Evolutionary conservation across 2,888 invertebrate genomes (phyloP).

Genomic region (Rotaria magnacalcarata): DNA sequence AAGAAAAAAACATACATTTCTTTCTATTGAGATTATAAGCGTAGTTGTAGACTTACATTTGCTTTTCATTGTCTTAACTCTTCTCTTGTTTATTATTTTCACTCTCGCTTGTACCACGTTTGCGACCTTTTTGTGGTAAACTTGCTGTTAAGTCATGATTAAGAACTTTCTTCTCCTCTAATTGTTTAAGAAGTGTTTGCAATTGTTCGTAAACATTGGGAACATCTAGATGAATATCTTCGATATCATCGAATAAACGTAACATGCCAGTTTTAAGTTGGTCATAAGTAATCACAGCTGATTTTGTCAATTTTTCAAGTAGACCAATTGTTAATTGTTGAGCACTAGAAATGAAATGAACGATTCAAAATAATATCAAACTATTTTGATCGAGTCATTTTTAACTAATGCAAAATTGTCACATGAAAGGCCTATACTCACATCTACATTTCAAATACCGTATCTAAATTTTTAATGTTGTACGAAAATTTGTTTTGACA

Average conservation of each 20-base stretch:
- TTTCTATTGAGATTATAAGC: not conserved
- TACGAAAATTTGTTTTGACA: too few species aligned
- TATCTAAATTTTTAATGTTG: too few species aligned
- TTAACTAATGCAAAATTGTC: too few species aligned
- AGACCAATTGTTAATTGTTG: slow-evolving; percentile 43
- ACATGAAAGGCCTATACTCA: too few species aligned
- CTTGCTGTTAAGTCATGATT: slow-evolving; percentile 4
- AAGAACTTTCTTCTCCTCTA: slow-evolving; percentile 12
- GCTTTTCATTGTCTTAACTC: not conserved
- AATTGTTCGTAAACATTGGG: slow-evolving; percentile 67
- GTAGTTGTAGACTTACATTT: not conserved
- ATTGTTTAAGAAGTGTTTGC: not conserved
- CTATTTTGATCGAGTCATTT: too few species aligned
- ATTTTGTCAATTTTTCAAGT: slow-evolving; percentile 37
- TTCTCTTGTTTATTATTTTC: not conserved
- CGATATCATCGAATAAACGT: slow-evolving; percentile 79
- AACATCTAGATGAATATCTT: slow-evolving; percentile 84
- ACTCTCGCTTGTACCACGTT: not conserved
- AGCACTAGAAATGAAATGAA: slow-evolving; percentile 45
- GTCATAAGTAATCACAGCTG: slow-evolving; percentile 44
- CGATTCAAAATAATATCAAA: too few species aligned
- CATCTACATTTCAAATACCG: too few species aligned
- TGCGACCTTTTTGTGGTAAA: slow-evolving; percentile 5
- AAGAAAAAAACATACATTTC: not conserved
- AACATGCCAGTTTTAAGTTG: slow-evolving; percentile 67